phyloP scores from a whole-genome alignment of 2,888 invertebrate genomes.

The Seira ritae region DNA sequence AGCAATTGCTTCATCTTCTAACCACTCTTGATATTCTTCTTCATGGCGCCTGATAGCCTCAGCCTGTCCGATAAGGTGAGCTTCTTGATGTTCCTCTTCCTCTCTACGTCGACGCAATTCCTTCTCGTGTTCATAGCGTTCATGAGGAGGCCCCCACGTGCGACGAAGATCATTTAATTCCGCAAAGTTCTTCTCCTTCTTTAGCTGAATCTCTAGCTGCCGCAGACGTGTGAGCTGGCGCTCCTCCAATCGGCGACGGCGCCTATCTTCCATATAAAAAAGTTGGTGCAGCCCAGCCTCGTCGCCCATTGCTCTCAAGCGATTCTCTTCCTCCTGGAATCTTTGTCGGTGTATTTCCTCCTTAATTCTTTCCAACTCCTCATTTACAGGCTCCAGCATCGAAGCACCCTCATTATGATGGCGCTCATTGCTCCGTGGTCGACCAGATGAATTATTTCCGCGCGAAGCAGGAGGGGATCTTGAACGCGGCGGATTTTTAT shows the following conservation, averaged over 20 bases:
- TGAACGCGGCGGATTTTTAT: neutral
- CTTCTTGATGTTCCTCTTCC: conserved; percentile 39
- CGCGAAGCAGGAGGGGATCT: neutral
- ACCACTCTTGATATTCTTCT: conserved; percentile 38
- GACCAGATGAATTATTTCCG: too few relatives aligned
- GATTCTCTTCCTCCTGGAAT: conserved; percentile 46
- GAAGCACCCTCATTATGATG: conserved; percentile 6
- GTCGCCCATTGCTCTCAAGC: conserved; percentile 31
- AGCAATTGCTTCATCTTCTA: conserved; percentile 46
- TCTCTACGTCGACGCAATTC: conserved; percentile 18
- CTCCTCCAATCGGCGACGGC: conserved; percentile 46
- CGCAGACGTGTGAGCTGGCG: conserved; percentile 31
- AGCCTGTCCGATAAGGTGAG: conserved; percentile 24
- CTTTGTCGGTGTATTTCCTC: conserved; percentile 52
- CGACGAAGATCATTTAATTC: conserved; percentile 35
- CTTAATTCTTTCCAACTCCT: conserved; percentile 35
- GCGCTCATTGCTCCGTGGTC: too few relatives aligned
- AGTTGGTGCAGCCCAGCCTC: conserved; percentile 28
- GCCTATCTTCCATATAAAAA: conserved; percentile 42
- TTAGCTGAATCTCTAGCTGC: conserved; percentile 37
- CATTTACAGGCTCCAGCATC: neutral
- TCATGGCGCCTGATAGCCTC: conserved; percentile 48
- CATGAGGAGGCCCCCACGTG: conserved; percentile 33
- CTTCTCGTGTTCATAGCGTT: conserved; percentile 30
- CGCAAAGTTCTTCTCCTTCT: conserved; percentile 44